phyloP scores from a whole-genome alignment of 2,113 vertebrate genomes.

The Boleophthalmus pectinirostris region DNA sequence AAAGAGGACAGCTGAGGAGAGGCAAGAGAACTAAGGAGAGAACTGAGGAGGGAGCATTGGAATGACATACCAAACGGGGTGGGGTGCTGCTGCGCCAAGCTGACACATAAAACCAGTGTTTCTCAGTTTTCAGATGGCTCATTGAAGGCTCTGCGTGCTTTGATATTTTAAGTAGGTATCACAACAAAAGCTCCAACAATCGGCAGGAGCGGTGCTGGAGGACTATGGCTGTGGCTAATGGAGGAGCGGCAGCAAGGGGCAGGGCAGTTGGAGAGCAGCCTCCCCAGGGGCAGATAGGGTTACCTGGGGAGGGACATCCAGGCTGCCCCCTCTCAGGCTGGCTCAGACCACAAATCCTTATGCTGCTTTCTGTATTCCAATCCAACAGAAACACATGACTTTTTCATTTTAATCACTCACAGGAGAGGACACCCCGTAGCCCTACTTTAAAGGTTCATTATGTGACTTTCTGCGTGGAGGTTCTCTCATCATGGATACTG shows the following conservation, averaged over 20 bases:
- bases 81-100: constrained; percentile 65
- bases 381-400: too few relatives aligned
- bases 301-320: constrained; percentile 73
- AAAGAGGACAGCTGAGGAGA: background rate
- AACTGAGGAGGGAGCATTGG: constrained; percentile 42
- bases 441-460: constrained; percentile 1
- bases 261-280: constrained; percentile 58
- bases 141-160: constrained; percentile 85
- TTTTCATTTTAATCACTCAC: background rate
- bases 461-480: too few relatives aligned
- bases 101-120: constrained; percentile 89
- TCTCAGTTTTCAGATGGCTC: constrained; percentile 91
- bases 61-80: constrained; percentile 55
- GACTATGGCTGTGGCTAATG: constrained; percentile 75
- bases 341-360: background rate
- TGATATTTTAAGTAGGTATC: constrained; percentile 93
- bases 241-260: constrained; percentile 66
- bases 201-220: constrained; percentile 78
- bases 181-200: constrained; percentile 84
- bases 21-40: background rate
- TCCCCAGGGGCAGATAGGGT: constrained; percentile 85
- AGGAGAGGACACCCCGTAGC: constrained; percentile 22
- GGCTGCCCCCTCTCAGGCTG: constrained; percentile 66
- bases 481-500: too few relatives aligned
- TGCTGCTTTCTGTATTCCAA: too few relatives aligned